These are phyloP conservation scores for Antrozous pallidus DNA, from an alignment of 2,797 vertebrate genomes.

Conservation along the genomic window DNA sequence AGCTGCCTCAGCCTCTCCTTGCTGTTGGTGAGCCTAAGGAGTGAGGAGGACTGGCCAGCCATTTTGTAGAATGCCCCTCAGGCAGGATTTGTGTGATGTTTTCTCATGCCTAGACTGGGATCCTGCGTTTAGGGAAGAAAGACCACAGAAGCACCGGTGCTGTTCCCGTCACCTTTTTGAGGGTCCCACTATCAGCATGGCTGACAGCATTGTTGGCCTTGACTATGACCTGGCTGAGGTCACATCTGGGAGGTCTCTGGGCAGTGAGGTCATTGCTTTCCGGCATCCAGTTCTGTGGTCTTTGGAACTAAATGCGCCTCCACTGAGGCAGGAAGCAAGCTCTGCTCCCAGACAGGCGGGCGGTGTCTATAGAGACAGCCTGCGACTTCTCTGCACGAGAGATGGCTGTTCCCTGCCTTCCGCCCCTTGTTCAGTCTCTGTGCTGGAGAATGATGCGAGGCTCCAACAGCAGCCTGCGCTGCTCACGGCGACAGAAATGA, in stretches of 20 bases:
- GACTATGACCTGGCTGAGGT: background rate
- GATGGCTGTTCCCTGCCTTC: background rate
- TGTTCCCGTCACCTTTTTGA: fast-evolving
- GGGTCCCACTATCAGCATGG: fast-evolving
- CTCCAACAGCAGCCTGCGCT: too few species aligned
- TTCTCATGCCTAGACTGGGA: too few species aligned
- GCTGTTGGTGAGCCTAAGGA: background rate
- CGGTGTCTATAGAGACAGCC: fast-evolving
- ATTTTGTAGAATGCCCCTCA: background rate
- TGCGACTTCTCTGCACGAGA: background rate
- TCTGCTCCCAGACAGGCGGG: fast-evolving
- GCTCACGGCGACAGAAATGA: fast-evolving
- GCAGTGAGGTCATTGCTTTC: fast-evolving
- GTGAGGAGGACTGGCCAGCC: background rate
- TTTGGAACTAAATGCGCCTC: background rate
- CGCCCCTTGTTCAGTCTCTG: background rate
- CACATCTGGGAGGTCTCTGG: background rate
- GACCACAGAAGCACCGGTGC: fast-evolving
- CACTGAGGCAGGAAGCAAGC: background rate
- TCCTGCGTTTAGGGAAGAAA: background rate
- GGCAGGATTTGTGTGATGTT: background rate
- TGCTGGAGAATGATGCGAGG: too few species aligned
- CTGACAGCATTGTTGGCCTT: background rate
- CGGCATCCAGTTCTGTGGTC: fast-evolving
- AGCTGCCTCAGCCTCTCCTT: fast-evolving